Base-by-base conservation (phyloP, 1,140 invertebrate species). In the Cyphomyrmex costatus region DNA sequence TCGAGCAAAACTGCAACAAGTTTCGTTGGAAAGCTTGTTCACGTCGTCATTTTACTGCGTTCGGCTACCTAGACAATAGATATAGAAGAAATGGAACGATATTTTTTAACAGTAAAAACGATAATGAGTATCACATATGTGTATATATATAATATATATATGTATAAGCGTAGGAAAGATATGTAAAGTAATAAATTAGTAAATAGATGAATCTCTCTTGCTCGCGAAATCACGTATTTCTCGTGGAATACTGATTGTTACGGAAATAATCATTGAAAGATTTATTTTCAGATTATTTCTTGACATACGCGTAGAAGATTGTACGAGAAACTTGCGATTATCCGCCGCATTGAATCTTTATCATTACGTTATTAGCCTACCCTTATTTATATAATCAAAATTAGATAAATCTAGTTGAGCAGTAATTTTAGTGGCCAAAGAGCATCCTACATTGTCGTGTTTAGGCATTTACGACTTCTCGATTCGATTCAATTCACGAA, bases 351-450 rank as follows among this genome's bases (percentile, higher is more conserved):
- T 30, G 3, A 82, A 71, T 51, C 76, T 42, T 66, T 73, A 83
- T 73, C 79, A 5, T 82, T 82, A 82, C 7, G 21, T 82, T 56
- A 19, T 83, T 87, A 86, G 58, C 56, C 60, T 73, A 73, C 33
- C 36, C 63, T 60, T 85, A 89, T 42, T 70, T 79, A 30, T 58
- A 36, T 70, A 82, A 88, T 89, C 60, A 89, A 93, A 91, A 91
- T 91, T 92, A 92, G 91, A 88, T 94, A 94, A 95, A 92, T 91
- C 94, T 95, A 95, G 93, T 94, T 95, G 94, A 94, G 94, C 94
- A 95, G 88, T 91, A 91, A 93, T 93, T 92, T 94, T 94, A 93
- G 87, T 94, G 94, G 93, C 94, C 90, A 95, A 93, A 93, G 93
- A 94, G 92, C 92, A 93, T 93, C 91, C 92, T 70, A 68, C 36